Percentiles rank a stretch among this genome's conserved stretches.
These are phyloP conservation scores for Homarus americanus DNA, from an alignment of 1,140 invertebrate genomes.

Conservation along the genomic window DNA sequence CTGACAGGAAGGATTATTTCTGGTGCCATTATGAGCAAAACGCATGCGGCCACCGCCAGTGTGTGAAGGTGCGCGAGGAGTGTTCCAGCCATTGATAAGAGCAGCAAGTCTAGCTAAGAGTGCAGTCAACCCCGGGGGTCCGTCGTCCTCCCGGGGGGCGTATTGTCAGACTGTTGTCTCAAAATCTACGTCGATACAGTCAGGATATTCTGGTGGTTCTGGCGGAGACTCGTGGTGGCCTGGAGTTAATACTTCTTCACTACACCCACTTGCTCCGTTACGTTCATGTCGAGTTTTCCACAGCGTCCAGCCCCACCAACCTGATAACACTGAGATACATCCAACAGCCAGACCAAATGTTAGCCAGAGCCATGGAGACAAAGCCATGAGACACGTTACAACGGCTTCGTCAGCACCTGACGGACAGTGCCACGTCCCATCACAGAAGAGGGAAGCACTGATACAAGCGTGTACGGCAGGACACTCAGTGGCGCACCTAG, in stretches of 20 bases:
- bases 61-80: slow-evolving; percentile 7
- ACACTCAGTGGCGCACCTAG: slow-evolving; percentile 70
- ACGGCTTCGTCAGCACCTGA: slow-evolving; percentile 73
- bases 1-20: slow-evolving; percentile 31
- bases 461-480: slow-evolving; percentile 73
- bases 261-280: slow-evolving; percentile 25
- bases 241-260: slow-evolving; percentile 68
- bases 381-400: slow-evolving; percentile 72
- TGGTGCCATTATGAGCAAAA: slow-evolving; percentile 37
- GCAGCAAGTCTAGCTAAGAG: slow-evolving; percentile 68
- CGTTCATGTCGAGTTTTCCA: slow-evolving; percentile 67
- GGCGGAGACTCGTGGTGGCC: slow-evolving; percentile 73
- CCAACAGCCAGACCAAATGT: slow-evolving; percentile 72
- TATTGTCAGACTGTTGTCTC: slow-evolving; percentile 75
- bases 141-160: slow-evolving; percentile 71
- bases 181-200: slow-evolving; percentile 73
- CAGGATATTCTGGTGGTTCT: slow-evolving; percentile 73
- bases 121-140: slow-evolving; percentile 71
- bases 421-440: slow-evolving; percentile 74
- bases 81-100: slow-evolving; percentile 68
- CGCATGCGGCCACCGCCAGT: slow-evolving; percentile 22
- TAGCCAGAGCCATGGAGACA: slow-evolving; percentile 74
- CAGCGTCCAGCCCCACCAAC: slow-evolving; percentile 72
- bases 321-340: slow-evolving; percentile 66
- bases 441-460: slow-evolving; percentile 73